These are phyloP conservation scores for Centroberyx gerrardi DNA, from an alignment of 2,797 vertebrate species.

Conservation along the genomic window DNA sequence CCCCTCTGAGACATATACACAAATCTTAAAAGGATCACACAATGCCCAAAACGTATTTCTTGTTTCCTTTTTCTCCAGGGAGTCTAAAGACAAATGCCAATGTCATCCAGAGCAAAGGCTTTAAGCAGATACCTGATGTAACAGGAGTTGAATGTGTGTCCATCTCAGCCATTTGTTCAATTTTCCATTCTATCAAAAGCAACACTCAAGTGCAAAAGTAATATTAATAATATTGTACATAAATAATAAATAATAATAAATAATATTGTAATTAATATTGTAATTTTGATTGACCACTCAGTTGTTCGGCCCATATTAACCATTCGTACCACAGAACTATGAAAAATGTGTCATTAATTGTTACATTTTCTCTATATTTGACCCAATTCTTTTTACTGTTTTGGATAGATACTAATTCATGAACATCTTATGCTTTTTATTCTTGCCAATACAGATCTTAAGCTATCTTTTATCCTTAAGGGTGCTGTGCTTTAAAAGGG, in stretches of 20 bases:
- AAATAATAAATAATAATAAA: constrained; percentile 81
- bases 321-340: constrained; percentile 28
- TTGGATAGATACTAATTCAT: constrained; percentile 33
- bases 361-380: not conserved
- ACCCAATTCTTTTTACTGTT: constrained; percentile 4
- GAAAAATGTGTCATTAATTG: constrained; percentile 14
- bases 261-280: constrained; percentile 58
- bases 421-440: constrained; percentile 1
- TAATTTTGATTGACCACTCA: constrained; percentile 35
- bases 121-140: constrained; percentile 6
- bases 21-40: constrained; percentile 72
- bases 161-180: constrained; percentile 15
- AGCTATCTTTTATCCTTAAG: not conserved
- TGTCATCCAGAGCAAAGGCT: constrained; percentile 35
- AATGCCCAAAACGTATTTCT: constrained; percentile 57
- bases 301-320: not conserved
- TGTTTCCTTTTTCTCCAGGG: constrained; percentile 49
- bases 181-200: constrained; percentile 65
- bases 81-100: constrained; percentile 56
- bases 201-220: constrained; percentile 78
- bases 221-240: constrained; percentile 40
- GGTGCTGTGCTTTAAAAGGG: not conserved
- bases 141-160: not conserved
- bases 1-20: constrained; percentile 57
- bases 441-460: constrained; percentile 27